These are phyloP conservation scores for Sepiola atlantica DNA, from an alignment of 2,888 invertebrate genomes.

Conservation along the genomic window DNA sequence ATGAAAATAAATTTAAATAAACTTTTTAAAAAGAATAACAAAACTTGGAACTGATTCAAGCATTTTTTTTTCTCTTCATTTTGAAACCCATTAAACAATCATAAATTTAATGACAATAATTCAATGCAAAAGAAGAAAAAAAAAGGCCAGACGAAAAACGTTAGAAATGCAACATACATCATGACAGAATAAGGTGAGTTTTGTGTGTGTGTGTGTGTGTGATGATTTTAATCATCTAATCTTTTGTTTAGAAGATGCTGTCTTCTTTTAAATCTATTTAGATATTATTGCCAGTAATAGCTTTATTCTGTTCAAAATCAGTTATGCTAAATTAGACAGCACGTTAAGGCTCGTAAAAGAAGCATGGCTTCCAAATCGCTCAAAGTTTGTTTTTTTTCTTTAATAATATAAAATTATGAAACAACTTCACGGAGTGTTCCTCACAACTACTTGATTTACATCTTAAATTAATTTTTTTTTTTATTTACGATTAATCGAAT, in stretches of 20 bases:
- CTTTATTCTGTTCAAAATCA: not conserved
- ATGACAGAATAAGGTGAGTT: not conserved
- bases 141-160: not conserved
- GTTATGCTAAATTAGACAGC: not conserved
- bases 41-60: not conserved
- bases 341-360: slow-evolving; percentile 11
- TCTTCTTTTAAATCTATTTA: not conserved
- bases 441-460: too few species aligned
- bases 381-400: not conserved
- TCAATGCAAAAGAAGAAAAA: not conserved
- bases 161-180: slow-evolving; percentile 32
- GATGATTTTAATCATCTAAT: not conserved
- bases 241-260: not conserved
- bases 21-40: not conserved
- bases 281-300: not conserved
- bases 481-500: not conserved
- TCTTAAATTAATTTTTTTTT: not conserved
- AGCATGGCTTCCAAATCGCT: not conserved
- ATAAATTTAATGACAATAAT: not conserved
- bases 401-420: too few species aligned
- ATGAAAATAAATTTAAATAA: not conserved
- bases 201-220: not conserved
- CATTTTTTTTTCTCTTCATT: slow-evolving; percentile 32
- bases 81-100: not conserved
- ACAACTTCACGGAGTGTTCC: too few species aligned